Evolutionary conservation across 2,797 vertebrate genomes (phyloP).

Genomic region (Peromyscus melanophrys): DNA sequence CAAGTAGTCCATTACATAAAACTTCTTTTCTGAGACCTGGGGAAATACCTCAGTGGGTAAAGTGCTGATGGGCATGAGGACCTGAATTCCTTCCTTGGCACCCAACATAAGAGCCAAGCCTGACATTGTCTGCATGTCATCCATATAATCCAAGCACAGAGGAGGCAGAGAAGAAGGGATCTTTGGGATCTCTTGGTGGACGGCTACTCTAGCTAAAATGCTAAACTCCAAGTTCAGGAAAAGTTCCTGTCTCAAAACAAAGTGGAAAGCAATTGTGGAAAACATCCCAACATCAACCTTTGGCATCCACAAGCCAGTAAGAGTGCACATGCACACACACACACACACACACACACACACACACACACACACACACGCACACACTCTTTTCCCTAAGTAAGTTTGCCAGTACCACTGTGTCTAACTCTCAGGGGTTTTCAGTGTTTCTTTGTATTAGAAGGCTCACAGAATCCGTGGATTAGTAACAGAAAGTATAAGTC

Average conservation of each 20-base stretch:
- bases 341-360: background rate
- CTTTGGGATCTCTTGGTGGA: background rate
- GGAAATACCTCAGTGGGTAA: background rate
- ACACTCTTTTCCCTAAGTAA: background rate
- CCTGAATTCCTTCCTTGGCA: background rate
- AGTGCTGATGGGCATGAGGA: background rate
- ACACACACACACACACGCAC: background rate
- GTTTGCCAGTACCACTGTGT: background rate
- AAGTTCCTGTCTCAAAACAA: background rate
- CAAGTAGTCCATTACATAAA: slow-evolving; percentile 25
- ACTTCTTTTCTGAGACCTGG: background rate
- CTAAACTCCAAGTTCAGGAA: background rate
- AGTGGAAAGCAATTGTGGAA: background rate
- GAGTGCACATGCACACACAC: background rate
- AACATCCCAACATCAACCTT: background rate
- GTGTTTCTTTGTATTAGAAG: background rate
- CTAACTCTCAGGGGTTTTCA: background rate
- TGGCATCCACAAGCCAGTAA: background rate
- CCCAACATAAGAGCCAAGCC: background rate
- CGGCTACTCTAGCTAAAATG: background rate
- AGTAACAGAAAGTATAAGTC: background rate
- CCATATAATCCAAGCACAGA: too few relatives aligned
- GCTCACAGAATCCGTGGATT: background rate
- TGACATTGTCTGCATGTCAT: background rate
- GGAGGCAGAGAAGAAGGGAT: background rate